Conservation (phyloP, 1,140 invertebrate species). For the Papilio machaon region DNA sequence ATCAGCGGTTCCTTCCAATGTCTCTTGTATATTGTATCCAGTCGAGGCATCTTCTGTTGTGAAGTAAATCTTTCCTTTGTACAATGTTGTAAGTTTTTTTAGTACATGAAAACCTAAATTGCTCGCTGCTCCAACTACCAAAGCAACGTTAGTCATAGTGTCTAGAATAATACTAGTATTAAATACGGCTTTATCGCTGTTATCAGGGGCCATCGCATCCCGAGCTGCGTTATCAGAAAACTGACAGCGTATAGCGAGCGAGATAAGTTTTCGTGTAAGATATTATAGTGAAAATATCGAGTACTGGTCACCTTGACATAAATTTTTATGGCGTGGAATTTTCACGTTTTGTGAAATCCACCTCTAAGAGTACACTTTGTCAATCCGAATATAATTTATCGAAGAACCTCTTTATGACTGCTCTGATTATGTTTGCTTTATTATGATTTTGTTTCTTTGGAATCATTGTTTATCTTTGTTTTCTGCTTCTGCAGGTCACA, state of each 20-base stretch:
- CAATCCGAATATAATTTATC: background rate
- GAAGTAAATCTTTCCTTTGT: constrained; percentile 74
- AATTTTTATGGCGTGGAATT: constrained; percentile 29
- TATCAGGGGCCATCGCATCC: constrained; percentile 71
- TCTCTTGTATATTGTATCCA: constrained; percentile 66
- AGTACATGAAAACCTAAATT: constrained; percentile 75
- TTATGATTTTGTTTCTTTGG: background rate
- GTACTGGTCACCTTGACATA: constrained; percentile 26
- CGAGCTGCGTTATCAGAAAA: constrained; percentile 55
- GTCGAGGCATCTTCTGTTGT: constrained; percentile 71
- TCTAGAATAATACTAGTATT: constrained; percentile 56
- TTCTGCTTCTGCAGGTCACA: background rate
- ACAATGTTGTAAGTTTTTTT: constrained; percentile 64
- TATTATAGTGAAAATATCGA: constrained; percentile 45
- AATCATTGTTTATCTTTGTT: background rate
- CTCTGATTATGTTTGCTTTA: background rate
- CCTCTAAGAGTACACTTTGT: background rate
- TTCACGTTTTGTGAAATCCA: background rate
- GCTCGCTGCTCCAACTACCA: constrained; percentile 71
- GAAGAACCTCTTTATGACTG: background rate
- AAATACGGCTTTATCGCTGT: constrained; percentile 55
- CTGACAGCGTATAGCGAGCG: constrained; percentile 49
- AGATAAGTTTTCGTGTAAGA: constrained; percentile 53
- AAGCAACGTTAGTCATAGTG: constrained; percentile 70
- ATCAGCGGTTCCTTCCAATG: constrained; percentile 54